Conservation (phyloP, 2,888 invertebrate species). For the Plebejus melissa region DNA sequence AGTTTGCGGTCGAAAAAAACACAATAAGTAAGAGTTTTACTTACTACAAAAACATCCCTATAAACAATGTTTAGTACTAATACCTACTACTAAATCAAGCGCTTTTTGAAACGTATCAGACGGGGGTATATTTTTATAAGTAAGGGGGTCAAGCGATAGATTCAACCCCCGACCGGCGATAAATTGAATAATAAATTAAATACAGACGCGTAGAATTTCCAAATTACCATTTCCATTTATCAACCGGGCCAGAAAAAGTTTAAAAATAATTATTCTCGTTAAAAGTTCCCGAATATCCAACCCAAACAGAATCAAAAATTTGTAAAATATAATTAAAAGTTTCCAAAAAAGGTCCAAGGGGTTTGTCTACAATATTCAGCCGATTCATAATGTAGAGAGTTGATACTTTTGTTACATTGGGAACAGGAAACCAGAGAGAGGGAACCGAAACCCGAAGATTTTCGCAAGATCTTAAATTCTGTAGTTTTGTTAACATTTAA, state of each 20-base stretch:
- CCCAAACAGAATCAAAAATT: constrained; percentile 26
- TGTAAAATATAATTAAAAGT: constrained; percentile 26
- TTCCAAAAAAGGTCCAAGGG: constrained; percentile 4
- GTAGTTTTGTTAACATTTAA: too few species aligned
- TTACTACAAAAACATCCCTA: too few species aligned
- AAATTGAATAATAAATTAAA: constrained; percentile 17
- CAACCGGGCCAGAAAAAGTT: constrained; percentile 2
- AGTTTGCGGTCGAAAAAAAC: too few species aligned
- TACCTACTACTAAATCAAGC: too few species aligned
- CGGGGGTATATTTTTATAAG: background rate
- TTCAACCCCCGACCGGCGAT: background rate
- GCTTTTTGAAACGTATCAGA: background rate
- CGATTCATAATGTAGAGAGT: constrained; percentile 18
- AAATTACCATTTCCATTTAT: constrained; percentile 11
- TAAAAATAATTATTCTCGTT: constrained; percentile 26
- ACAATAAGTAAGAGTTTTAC: too few species aligned
- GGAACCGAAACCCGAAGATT: background rate
- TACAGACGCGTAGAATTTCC: background rate
- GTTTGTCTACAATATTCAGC: constrained; percentile 12
- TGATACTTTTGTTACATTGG: background rate
- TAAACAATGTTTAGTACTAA: background rate
- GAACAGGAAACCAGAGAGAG: constrained; percentile 9
- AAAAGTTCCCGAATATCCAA: constrained; percentile 18
- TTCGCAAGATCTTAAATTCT: background rate
- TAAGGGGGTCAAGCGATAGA: background rate